Base-by-base conservation (phyloP, 2,797 vertebrate genomes). In the Myotis myotis region DNA sequence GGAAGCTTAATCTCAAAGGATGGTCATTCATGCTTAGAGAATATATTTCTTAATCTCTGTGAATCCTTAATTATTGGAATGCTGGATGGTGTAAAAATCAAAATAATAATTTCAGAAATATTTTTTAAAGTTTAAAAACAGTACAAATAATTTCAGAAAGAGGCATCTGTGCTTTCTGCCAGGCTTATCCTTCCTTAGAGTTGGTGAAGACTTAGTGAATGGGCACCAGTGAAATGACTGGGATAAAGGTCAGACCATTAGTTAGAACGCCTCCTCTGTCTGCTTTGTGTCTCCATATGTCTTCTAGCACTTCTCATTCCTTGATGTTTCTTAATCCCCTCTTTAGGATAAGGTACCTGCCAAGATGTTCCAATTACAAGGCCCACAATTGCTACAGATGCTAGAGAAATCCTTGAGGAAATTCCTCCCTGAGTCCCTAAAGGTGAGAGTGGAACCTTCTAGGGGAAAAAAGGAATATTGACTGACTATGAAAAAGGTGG, bases 391-490 rank as follows among this genome's bases (percentile, higher is more conserved):
- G 80, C 41, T 96, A 30, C 81, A 84, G 84, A 60, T 81, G 76
- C 71, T 96, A 41, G 71, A 96, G 85, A 95, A 76, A 30, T 93
- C 92, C 28, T 91, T 95, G 89, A 72, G n/a, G 60, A 94, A 70
- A 44, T 16, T 30, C n/a, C 94, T 96, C 11, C 97, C 97, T 1
- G 95, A 94, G n/a, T 95, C 95, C 23, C 80, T 97, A 84, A 97
- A 97, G 95, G 92, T 97, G 19, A 90, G 89, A 38, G 0, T 13
- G 51, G 10, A 51, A 12, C 6, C 13, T 23, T 25, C 25, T 62
- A 12, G 22, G 38, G 11, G 41, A 44, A 16, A n/a, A 33, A 53
- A 53, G 25, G 17, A 22, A 47, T 36, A 55, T 17, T 0, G 28
- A 36, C 6, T 57, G 53, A 16, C 33, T 20, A 23, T 41, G 33